A percentile compares a stretch with the other conserved stretches of the same genome.
phyloP scores from a whole-genome alignment of 2,888 invertebrate genomes.

The Augiades crinisus region DNA sequence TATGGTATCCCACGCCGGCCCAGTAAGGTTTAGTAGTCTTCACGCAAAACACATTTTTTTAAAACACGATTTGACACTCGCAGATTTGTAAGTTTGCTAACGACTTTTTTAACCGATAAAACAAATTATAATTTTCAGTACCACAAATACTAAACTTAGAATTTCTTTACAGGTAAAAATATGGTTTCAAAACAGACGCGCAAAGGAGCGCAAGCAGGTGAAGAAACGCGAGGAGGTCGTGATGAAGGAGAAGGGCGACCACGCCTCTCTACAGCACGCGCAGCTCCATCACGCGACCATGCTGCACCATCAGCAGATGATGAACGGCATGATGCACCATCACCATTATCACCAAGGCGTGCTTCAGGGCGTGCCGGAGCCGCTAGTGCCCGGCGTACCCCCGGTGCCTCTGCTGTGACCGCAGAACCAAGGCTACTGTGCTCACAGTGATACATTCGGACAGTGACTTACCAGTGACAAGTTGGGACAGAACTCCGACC shows the following conservation, averaged over 20 bases:
- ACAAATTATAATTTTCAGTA: too few species aligned
- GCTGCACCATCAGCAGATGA: constrained; percentile 79
- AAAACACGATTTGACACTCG: too few species aligned
- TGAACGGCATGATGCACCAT: constrained; percentile 78
- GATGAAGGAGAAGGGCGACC: constrained; percentile 82
- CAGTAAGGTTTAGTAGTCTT: too few species aligned
- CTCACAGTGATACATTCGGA: constrained; percentile 46
- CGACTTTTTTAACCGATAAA: too few species aligned
- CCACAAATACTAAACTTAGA: neutral
- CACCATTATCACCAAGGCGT: constrained; percentile 77
- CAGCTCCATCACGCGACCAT: constrained; percentile 78
- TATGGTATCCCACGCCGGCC: too few species aligned
- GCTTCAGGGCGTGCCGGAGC: constrained; percentile 76
- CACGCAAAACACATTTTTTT: too few species aligned
- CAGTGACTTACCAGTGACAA: constrained; percentile 32
- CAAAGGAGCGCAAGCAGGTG: constrained; percentile 94
- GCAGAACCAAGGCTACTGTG: constrained; percentile 55
- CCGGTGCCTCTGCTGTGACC: constrained; percentile 79
- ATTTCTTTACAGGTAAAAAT: constrained; percentile 82
- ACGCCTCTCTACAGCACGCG: constrained; percentile 73
- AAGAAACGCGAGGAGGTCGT: constrained; percentile 91
- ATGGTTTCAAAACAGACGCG: constrained; percentile 96
- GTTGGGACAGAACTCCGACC: neutral
- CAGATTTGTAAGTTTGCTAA: too few species aligned
- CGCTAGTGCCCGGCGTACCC: constrained; percentile 66